A percentile compares a stretch with the other conserved stretches of the same genome.
Evolutionary conservation across 2,113 vertebrate genomes (phyloP).

Genomic region (Uria lomvia): DNA sequence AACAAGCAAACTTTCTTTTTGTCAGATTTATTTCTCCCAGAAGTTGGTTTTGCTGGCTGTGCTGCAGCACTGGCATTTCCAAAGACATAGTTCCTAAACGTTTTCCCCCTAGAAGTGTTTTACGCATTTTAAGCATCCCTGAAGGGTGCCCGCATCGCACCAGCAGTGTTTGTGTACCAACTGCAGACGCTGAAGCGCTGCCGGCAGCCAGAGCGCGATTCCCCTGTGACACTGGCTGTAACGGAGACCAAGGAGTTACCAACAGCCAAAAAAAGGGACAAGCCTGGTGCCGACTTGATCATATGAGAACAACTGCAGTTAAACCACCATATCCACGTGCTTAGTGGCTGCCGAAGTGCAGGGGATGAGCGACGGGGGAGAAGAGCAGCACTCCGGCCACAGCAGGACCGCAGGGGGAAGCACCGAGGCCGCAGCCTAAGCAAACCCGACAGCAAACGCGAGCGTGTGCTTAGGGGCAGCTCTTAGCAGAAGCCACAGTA

Average conservation of each 20-base stretch:
- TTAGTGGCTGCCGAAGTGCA: accelerated
- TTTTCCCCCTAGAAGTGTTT: not conserved
- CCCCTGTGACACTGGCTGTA: not conserved
- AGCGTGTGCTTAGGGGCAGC: not conserved
- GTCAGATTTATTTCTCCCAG: not conserved
- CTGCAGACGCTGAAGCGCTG: not conserved
- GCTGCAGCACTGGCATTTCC: not conserved
- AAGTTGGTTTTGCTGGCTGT: not conserved
- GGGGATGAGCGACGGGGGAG: accelerated
- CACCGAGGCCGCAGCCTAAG: accelerated
- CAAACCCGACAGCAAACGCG: not conserved
- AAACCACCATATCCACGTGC: not conserved
- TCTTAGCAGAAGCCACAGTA: not conserved
- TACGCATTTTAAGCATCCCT: not conserved
- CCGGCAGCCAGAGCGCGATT: not conserved
- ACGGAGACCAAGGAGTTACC: not conserved
- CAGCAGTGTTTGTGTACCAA: accelerated
- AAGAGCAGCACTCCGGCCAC: accelerated
- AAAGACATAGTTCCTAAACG: not conserved
- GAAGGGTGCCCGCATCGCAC: not conserved
- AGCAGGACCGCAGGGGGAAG: not conserved
- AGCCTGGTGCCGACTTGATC: not conserved
- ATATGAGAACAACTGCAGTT: not conserved
- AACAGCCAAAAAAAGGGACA: not conserved
- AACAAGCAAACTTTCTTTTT: not conserved